These are phyloP conservation scores for Campylomormyrus tamandua DNA, from an alignment of 2,113 vertebrate genomes.

Conservation along the genomic window DNA sequence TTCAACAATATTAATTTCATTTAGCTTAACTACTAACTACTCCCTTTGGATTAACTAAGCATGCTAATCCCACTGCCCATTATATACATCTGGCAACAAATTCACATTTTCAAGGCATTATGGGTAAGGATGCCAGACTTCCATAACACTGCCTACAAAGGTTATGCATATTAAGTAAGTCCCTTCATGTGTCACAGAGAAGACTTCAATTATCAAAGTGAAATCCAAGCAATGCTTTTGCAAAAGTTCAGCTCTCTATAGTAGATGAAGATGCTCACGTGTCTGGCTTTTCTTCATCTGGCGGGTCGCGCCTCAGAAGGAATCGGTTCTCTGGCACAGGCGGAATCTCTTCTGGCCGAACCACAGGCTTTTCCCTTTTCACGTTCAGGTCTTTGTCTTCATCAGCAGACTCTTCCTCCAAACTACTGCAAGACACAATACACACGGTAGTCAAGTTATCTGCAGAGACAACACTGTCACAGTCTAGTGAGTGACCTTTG, in stretches of 20 bases:
- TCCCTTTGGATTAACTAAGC: not conserved
- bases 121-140: not conserved
- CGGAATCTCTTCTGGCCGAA: slow-evolving; percentile 93
- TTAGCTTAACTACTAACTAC: not conserved
- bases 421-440: slow-evolving; percentile 49
- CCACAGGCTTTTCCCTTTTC: slow-evolving; percentile 86
- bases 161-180: not conserved
- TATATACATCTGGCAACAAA: not conserved
- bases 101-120: not conserved
- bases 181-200: not conserved
- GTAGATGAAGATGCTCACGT: slow-evolving; percentile 54
- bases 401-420: slow-evolving; percentile 54
- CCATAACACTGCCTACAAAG: not conserved
- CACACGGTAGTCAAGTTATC: not conserved
- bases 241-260: not conserved
- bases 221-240: not conserved
- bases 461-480: not conserved
- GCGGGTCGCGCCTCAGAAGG: slow-evolving; percentile 80
- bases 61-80: not conserved
- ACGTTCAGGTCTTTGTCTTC: slow-evolving; percentile 62
- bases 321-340: slow-evolving; percentile 95
- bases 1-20: not conserved
- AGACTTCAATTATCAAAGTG: not conserved
- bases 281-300: slow-evolving; percentile 65
- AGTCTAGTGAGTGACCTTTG: not conserved